A percentile compares a stretch with the other conserved stretches of the same genome.
Conservation (phyloP, 2,113 vertebrate species). For the Gallinago undulata region DNA sequence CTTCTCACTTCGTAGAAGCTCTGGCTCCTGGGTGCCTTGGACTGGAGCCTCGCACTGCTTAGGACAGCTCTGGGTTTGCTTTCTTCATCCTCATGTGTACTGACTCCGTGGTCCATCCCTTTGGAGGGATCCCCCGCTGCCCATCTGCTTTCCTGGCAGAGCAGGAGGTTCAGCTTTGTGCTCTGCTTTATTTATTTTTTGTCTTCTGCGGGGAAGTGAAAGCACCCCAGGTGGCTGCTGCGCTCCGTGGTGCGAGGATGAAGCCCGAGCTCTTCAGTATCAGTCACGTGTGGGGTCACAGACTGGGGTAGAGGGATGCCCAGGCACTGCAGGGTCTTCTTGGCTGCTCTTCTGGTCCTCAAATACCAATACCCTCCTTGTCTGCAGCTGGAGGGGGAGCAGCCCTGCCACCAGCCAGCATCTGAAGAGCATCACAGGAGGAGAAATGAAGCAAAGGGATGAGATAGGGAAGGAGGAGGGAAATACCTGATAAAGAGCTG, state of each 20-base stretch:
- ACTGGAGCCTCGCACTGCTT: background rate
- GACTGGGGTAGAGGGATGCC: too few relatives aligned
- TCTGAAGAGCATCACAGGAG: background rate
- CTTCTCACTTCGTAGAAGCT: background rate
- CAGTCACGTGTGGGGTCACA: background rate
- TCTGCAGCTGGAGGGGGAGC: background rate
- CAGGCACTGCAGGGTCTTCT: background rate
- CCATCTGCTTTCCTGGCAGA: background rate
- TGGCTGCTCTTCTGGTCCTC: background rate
- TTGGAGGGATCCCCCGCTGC: background rate
- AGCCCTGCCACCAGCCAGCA: background rate
- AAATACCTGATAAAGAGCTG: background rate
- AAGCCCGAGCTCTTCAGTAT: background rate
- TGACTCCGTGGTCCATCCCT: background rate
- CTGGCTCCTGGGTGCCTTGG: background rate
- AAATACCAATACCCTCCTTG: background rate
- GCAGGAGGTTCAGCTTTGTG: background rate
- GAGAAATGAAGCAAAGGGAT: background rate
- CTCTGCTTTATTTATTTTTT: background rate
- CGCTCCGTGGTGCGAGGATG: fast-evolving
- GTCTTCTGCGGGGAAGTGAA: background rate
- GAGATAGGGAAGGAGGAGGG: background rate
- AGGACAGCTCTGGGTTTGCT: background rate
- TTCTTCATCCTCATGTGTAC: background rate
- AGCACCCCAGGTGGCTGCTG: background rate